A percentile compares a stretch with the other conserved stretches of the same genome.
Evolutionary conservation across 2,113 vertebrate species (phyloP).

Genomic region (Pardalotus punctatus): DNA sequence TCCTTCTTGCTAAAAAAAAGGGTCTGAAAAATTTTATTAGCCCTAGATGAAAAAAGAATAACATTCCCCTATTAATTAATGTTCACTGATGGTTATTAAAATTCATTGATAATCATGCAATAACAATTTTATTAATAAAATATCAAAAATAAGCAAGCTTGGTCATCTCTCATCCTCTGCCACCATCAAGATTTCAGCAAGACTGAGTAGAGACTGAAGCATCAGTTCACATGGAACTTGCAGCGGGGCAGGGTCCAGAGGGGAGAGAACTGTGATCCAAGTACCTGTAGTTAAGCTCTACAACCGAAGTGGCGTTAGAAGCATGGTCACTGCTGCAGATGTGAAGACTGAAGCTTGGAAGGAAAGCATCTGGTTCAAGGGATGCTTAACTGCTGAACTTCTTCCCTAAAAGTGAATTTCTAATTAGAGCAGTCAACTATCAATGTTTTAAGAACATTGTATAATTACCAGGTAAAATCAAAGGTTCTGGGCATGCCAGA

Average conservation of each 20-base stretch:
- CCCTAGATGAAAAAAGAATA: neutral
- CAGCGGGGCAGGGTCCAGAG: neutral
- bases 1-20: neutral
- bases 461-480: neutral
- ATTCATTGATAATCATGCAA: neutral
- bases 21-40: neutral
- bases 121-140: neutral
- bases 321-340: neutral
- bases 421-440: neutral
- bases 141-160: neutral
- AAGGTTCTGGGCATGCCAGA: neutral
- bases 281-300: neutral
- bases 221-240: neutral
- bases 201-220: neutral
- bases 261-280: neutral
- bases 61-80: neutral
- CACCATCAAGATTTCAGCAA: neutral
- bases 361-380: neutral
- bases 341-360: neutral
- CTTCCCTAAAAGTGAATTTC: neutral
- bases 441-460: neutral
- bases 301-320: neutral
- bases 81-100: neutral
- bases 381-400: neutral
- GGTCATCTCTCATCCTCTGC: neutral